Evolutionary conservation across 1,140 invertebrate genomes (phyloP).

Genomic region (Papilio glaucus): DNA sequence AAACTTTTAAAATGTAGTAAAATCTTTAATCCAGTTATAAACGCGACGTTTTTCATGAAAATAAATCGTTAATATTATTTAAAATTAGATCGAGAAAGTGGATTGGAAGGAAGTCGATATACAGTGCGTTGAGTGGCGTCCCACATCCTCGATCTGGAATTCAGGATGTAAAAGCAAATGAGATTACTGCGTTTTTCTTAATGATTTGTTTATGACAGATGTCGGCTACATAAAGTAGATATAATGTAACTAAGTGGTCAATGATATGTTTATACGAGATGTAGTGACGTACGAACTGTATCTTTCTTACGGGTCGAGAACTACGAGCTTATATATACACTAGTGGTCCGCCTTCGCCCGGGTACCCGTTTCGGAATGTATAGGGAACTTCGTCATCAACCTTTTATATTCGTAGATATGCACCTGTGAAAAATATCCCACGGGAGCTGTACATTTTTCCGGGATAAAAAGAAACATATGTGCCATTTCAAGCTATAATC

Average conservation of each 20-base stretch:
- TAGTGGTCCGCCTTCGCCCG: too few species aligned
- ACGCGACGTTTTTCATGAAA: constrained; percentile 16
- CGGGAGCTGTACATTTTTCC: too few species aligned
- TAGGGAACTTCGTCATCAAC: too few species aligned
- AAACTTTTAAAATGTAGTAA: background rate
- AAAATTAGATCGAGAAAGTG: constrained; percentile 19
- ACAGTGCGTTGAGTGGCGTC: constrained; percentile 6
- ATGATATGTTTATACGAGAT: background rate
- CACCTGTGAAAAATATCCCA: too few species aligned
- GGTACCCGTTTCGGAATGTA: too few species aligned
- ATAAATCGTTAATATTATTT: constrained; percentile 30
- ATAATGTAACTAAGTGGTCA: background rate
- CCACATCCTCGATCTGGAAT: background rate
- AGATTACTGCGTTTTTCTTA: constrained; percentile 5
- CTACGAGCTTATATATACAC: too few species aligned
- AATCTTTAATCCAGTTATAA: background rate
- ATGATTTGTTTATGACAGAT: constrained; percentile 33
- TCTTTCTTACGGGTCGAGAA: too few species aligned
- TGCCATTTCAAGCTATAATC: too few species aligned
- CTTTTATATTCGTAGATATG: too few species aligned
- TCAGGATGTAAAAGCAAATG: constrained; percentile 5
- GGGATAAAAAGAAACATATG: too few species aligned
- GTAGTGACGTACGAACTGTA: too few species aligned
- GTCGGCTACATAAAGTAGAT: constrained; percentile 24
- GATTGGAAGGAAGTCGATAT: constrained; percentile 15